Evolutionary conservation across 2,113 vertebrate species (phyloP).

Genomic region (Microtus montanus): DNA sequence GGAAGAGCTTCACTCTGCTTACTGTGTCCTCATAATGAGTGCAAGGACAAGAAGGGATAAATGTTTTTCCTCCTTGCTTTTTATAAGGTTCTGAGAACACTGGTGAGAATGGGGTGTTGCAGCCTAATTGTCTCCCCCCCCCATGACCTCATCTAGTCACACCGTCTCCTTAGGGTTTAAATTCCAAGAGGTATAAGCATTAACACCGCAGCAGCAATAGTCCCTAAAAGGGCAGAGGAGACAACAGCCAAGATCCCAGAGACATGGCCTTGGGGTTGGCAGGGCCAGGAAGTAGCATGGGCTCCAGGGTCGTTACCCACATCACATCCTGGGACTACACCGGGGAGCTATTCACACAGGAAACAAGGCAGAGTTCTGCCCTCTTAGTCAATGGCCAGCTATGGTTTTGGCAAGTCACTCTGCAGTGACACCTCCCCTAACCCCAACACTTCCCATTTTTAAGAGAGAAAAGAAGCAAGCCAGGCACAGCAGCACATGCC

Average conservation of each 20-base stretch:
- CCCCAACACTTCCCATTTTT: not conserved
- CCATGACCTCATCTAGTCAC: not conserved
- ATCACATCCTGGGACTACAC: not conserved
- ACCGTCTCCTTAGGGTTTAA: not conserved
- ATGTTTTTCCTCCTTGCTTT: not conserved
- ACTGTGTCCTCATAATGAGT: not conserved
- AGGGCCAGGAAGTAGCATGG: not conserved
- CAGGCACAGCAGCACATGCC: not conserved
- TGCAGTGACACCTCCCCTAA: not conserved
- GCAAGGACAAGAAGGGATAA: not conserved
- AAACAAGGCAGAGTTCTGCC: not conserved
- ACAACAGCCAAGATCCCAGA: not conserved
- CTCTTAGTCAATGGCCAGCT: not conserved
- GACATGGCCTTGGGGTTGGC: not conserved
- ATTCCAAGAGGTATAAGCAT: not conserved
- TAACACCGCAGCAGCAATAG: not conserved
- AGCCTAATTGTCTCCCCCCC: not conserved
- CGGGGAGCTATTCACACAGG: rapidly evolving
- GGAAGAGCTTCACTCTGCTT: not conserved
- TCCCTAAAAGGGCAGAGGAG: not conserved
- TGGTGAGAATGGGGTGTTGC: not conserved
- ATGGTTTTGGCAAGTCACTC: not conserved
- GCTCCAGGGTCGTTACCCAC: too few species aligned
- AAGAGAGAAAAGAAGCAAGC: not conserved
- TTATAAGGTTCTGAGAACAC: not conserved